Conservation (phyloP, 2,888 invertebrate genomes). For the Phytoseiulus persimilis region DNA sequence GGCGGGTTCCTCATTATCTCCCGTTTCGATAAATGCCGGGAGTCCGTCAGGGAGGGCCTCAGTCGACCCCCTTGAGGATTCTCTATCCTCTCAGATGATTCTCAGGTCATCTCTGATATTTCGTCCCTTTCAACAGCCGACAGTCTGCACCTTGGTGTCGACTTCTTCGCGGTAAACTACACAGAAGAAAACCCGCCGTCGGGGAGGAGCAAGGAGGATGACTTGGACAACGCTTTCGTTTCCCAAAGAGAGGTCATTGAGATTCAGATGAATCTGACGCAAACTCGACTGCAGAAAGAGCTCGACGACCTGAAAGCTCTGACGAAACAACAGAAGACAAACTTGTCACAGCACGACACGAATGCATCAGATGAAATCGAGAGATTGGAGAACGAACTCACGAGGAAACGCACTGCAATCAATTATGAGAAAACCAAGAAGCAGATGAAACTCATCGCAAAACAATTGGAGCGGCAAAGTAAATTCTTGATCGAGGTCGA, state of each 20-base stretch:
- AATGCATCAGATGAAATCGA: not conserved
- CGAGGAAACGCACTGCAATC: not conserved
- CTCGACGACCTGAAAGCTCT: not conserved
- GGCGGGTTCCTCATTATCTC: too few species aligned
- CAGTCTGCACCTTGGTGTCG: not conserved
- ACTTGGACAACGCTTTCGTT: not conserved
- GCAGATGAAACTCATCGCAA: slow-evolving; percentile 12
- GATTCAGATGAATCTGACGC: not conserved
- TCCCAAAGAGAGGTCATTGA: not conserved
- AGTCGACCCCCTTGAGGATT: too few species aligned
- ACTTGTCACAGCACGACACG: not conserved
- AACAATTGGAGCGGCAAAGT: not conserved
- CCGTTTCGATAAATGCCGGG: too few species aligned
- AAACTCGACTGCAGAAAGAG: not conserved
- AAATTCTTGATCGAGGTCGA: not conserved
- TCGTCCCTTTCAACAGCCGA: not conserved
- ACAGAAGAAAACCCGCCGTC: not conserved
- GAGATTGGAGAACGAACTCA: not conserved
- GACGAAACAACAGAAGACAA: not conserved
- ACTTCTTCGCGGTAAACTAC: slow-evolving; percentile 6
- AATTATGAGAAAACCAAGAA: not conserved
- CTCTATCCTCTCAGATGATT: too few species aligned
- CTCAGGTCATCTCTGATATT: too few species aligned
- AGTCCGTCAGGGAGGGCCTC: too few species aligned
- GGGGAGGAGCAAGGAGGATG: not conserved